phyloP scores from a whole-genome alignment of 2,797 vertebrate genomes.

The Ptychadena robeensis region DNA sequence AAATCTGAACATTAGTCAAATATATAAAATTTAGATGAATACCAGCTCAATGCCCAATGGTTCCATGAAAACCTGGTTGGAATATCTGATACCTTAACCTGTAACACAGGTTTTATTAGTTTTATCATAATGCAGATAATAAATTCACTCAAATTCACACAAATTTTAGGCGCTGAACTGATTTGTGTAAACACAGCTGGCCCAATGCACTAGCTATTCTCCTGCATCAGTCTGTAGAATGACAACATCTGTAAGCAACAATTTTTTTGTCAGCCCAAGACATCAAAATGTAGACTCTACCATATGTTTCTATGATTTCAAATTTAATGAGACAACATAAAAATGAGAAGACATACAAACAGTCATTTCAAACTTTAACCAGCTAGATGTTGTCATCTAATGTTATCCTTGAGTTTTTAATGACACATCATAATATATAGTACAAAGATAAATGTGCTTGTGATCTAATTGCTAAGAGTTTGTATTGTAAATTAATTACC shows the following conservation, averaged over 20 bases:
- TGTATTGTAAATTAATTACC: slow-evolving; percentile 57
- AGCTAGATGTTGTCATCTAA: slow-evolving; percentile 57
- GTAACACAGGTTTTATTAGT: not conserved
- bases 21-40: too few relatives aligned
- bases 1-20: too few relatives aligned
- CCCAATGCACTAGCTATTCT: slow-evolving; percentile 32
- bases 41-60: too few relatives aligned
- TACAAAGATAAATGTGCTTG: slow-evolving; percentile 42
- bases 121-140: slow-evolving; percentile 1
- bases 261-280: not conserved
- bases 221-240: slow-evolving; percentile 16
- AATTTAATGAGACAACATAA: slow-evolving; percentile 38
- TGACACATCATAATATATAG: slow-evolving; percentile 38
- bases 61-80: not conserved
- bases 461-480: slow-evolving; percentile 57
- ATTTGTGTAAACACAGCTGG: slow-evolving; percentile 51
- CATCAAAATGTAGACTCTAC: slow-evolving; percentile 26
- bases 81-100: not conserved
- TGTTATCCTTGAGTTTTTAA: slow-evolving; percentile 48
- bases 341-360: slow-evolving; percentile 19
- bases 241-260: slow-evolving; percentile 41
- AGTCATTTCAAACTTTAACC: slow-evolving; percentile 48
- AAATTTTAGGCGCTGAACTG: slow-evolving; percentile 13
- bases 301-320: slow-evolving; percentile 49
- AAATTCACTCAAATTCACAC: slow-evolving; percentile 8